Evolutionary conservation across 2,888 invertebrate genomes (phyloP), one percentile per base, ranked within the genome.

Genomic region (Entomobrya proxima): DNA sequence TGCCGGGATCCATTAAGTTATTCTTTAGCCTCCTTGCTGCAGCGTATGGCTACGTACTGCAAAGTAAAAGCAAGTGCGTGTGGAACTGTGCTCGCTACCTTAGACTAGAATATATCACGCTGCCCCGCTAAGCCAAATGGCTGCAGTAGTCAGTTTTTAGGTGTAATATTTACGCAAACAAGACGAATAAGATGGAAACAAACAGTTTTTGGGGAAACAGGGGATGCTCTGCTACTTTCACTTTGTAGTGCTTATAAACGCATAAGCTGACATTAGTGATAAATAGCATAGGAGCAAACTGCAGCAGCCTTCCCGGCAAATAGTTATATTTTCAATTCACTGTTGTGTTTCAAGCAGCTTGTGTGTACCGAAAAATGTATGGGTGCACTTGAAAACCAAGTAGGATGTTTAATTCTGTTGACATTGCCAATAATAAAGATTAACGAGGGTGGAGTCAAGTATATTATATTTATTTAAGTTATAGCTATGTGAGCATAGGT

Each of bases 1-100:
- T 79, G 64, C 61, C 58, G 47, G 64, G 47, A 78, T n/a, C 47
- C 7, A 21, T 64, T 64, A 78, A 50, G 78, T 35, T 61, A 24
- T 61, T n/a, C 27, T 47, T 15, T 7, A 24, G 1, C 64, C 35
- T n/a, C 15, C 30, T 11, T 9, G 37, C 18, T 7, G 11, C 11
- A 18, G 47, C 3, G 47, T 44, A 30, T 30, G 58, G n/a, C n/a
- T 58, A 30, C 30, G 15, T 11, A 27, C 2, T 1, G 11, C 13
- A 2, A 18, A 40, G n/a, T 13, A 13, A 67, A 40, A 67, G 9
- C 15, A 58, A 67, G 40, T 67, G 47, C 44, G 72, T 50, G 24
- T n/a, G 40, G 61, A 35, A 37, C 40, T 44, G n/a, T n/a, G n/a
- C n/a, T n/a, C 15, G 4, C 15, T 27, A 35, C 30, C 75, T 55